These are phyloP conservation scores for Parazoanthus swiftii DNA, from an alignment of 92 coral and sea anemone genomes.

Conservation along the genomic window DNA sequence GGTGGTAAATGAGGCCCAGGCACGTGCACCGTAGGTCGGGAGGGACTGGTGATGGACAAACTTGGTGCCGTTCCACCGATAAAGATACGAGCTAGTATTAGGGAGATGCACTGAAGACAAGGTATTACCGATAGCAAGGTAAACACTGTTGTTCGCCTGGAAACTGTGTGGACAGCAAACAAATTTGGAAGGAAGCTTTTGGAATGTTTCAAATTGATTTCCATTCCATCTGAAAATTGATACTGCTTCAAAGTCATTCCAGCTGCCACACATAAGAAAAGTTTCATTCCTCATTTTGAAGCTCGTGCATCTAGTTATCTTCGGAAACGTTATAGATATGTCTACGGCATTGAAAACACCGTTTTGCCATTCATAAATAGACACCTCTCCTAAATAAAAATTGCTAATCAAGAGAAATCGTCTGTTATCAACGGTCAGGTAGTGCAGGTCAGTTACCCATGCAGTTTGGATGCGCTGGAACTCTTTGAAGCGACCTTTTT, in stretches of 20 bases:
- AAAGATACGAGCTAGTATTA: background rate
- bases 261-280: background rate
- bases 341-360: background rate
- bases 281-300: background rate
- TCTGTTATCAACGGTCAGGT: background rate
- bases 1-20: background rate
- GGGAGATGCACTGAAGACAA: no score
- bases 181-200: background rate
- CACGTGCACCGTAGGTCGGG: background rate
- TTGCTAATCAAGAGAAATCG: background rate
- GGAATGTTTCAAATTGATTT: background rate
- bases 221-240: background rate
- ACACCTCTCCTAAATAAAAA: background rate
- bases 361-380: background rate
- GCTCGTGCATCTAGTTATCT: background rate
- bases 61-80: no score
- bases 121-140: background rate
- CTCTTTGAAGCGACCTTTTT: background rate
- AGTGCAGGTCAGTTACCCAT: background rate
- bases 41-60: no score
- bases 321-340: background rate
- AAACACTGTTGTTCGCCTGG: constrained; percentile 3
- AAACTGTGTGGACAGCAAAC: constrained; percentile 3
- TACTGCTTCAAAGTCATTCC: background rate
- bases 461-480: background rate